phyloP scores from a whole-genome alignment of 2,888 invertebrate species.

The Meandrusa payeni region DNA sequence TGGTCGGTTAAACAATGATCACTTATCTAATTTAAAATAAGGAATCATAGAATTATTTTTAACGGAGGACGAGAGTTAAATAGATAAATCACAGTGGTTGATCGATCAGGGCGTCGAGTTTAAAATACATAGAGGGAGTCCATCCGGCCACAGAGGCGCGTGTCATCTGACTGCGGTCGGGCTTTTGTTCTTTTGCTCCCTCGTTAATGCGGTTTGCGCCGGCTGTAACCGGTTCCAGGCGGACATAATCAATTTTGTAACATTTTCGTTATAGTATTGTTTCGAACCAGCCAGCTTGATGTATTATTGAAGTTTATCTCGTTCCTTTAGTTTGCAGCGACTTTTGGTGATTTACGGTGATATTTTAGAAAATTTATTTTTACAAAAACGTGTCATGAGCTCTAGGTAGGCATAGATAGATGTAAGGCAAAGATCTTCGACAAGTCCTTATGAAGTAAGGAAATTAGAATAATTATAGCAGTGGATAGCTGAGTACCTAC shows the following conservation, averaged over 20 bases:
- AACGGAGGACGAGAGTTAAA: background rate
- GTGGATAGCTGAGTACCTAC: no score
- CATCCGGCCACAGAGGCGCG: constrained; percentile 44
- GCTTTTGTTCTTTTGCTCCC: constrained; percentile 34
- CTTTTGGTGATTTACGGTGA: no score
- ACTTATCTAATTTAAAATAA: background rate
- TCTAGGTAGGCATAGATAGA: no score
- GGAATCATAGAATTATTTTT: no score
- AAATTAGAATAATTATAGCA: no score
- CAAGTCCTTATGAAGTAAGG: no score
- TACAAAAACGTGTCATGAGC: no score
- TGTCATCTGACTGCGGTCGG: constrained; percentile 41
- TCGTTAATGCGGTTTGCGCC: constrained; percentile 31
- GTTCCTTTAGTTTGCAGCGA: no score
- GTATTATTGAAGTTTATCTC: constrained; percentile 6
- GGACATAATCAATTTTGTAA: constrained; percentile 22
- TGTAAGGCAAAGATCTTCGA: no score
- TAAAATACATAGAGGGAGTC: constrained; percentile 25
- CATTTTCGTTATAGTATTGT: constrained; percentile 17
- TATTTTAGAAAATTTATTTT: no score
- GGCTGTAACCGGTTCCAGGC: constrained; percentile 30
- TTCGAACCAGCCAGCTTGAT: background rate
- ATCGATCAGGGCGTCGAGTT: constrained; percentile 11
- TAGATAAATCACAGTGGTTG: constrained; percentile 15
- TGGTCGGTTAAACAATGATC: no score